Percentiles rank a stretch among this genome's conserved stretches.
phyloP scores from a whole-genome alignment of 1,140 invertebrate species.

The Trachelipus rathkii region DNA sequence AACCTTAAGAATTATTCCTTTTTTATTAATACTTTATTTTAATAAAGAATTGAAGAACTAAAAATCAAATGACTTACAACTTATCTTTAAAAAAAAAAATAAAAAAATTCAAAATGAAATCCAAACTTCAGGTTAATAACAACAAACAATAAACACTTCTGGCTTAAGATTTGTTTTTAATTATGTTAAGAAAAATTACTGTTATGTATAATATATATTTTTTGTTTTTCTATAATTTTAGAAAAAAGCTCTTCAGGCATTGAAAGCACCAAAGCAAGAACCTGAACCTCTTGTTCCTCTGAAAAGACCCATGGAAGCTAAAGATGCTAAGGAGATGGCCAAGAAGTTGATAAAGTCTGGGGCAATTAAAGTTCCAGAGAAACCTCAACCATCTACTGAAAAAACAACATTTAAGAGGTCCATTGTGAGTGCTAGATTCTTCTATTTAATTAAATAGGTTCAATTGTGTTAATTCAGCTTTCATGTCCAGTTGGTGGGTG shows the following conservation, averaged over 20 bases:
- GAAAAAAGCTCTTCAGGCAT: constrained; percentile 85
- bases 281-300: constrained; percentile 66
- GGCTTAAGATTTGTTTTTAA: background rate
- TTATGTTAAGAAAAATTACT: background rate
- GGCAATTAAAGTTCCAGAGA: constrained; percentile 77
- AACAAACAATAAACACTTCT: too few species aligned
- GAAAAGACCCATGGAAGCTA: constrained; percentile 76
- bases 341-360: constrained; percentile 92
- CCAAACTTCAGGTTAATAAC: too few species aligned
- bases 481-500: too few species aligned
- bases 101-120: too few species aligned
- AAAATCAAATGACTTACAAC: too few species aligned
- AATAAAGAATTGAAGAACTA: too few species aligned
- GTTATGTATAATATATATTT: background rate
- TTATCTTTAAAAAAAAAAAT: too few species aligned
- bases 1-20: too few species aligned
- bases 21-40: too few species aligned
- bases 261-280: constrained; percentile 83
- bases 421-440: constrained; percentile 29
- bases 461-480: too few species aligned
- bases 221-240: constrained; percentile 51
- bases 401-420: constrained; percentile 78
- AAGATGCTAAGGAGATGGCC: constrained; percentile 89
- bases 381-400: constrained; percentile 67
- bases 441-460: too few species aligned